Evolutionary conservation across 2,888 invertebrate species (phyloP).

Genomic region (Hirtodrosophila cameraria): DNA sequence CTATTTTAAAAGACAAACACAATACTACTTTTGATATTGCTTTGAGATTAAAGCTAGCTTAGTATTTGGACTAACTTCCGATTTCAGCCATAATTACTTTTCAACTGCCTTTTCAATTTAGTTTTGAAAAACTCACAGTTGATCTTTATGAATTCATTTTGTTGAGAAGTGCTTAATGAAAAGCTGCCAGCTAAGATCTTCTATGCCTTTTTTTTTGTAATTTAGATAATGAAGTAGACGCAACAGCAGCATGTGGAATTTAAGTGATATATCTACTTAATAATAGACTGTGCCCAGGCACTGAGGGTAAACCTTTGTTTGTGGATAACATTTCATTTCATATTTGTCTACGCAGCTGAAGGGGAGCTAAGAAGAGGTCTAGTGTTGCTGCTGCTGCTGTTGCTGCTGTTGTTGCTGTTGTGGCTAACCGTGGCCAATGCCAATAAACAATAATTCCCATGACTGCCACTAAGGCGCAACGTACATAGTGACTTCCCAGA

Average conservation of each 20-base stretch:
- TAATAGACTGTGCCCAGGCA: slow-evolving; percentile 46
- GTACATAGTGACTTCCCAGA: slow-evolving; percentile 77
- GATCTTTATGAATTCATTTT: too few relatives aligned
- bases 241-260: slow-evolving; percentile 37
- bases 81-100: slow-evolving; percentile 24
- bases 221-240: background rate
- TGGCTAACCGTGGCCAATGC: slow-evolving; percentile 74
- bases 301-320: slow-evolving; percentile 36
- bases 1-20: too few relatives aligned
- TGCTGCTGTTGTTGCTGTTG: slow-evolving; percentile 42
- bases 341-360: slow-evolving; percentile 49
- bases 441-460: slow-evolving; percentile 81
- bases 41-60: too few relatives aligned
- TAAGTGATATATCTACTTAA: slow-evolving; percentile 57
- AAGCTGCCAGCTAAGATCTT: too few relatives aligned
- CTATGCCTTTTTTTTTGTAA: too few relatives aligned
- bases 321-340: slow-evolving; percentile 44
- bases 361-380: slow-evolving; percentile 29
- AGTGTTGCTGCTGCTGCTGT: slow-evolving; percentile 10
- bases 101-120: too few relatives aligned
- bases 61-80: too few relatives aligned
- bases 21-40: too few relatives aligned
- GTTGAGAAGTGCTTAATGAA: too few relatives aligned
- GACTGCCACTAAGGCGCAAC: slow-evolving; percentile 78
- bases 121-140: too few relatives aligned